Evolutionary conservation across 2,888 invertebrate genomes (phyloP).

Genomic region (Nycteola revayana): DNA sequence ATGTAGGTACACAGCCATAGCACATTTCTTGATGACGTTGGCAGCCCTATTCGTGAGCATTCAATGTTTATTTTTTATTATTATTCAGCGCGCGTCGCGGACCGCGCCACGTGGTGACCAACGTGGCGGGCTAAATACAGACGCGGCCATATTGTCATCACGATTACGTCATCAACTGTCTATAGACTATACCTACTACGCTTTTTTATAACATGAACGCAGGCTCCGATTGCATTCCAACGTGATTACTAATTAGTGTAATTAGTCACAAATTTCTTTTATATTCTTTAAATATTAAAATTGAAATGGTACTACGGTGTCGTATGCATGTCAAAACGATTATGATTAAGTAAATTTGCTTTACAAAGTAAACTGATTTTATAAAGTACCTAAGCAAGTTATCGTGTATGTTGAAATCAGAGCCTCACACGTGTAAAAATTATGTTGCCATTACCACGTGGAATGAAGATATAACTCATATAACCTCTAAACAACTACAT

Average conservation of each 20-base stretch:
- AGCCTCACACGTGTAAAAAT: too few species aligned
- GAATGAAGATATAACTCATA: slow-evolving; percentile 17
- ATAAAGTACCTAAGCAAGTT: too few species aligned
- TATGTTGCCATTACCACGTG: neutral
- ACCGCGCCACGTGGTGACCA: slow-evolving; percentile 34
- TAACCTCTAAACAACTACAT: slow-evolving; percentile 17
- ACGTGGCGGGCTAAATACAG: slow-evolving; percentile 33
- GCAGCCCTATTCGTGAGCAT: slow-evolving; percentile 31
- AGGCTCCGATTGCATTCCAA: slow-evolving; percentile 18
- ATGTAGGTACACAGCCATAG: too few species aligned
- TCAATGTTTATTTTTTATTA: slow-evolving; percentile 40
- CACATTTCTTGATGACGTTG: slow-evolving; percentile 13
- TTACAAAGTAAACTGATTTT: too few species aligned
- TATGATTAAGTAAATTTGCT: too few species aligned
- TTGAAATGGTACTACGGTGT: too few species aligned
- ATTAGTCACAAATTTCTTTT: too few species aligned
- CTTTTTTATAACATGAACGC: slow-evolving; percentile 19
- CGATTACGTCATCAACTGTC: slow-evolving; percentile 30
- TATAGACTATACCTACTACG: slow-evolving; percentile 12
- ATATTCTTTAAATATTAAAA: too few species aligned
- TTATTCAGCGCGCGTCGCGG: slow-evolving; percentile 33
- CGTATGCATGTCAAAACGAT: too few species aligned
- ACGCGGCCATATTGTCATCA: slow-evolving; percentile 29
- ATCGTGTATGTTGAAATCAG: too few species aligned
- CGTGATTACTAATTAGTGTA: too few species aligned